Percentiles rank a stretch among this genome's conserved stretches.
These are phyloP conservation scores for Ariolimax columbianus DNA, from an alignment of 2,888 invertebrate species.

Conservation along the genomic window DNA sequence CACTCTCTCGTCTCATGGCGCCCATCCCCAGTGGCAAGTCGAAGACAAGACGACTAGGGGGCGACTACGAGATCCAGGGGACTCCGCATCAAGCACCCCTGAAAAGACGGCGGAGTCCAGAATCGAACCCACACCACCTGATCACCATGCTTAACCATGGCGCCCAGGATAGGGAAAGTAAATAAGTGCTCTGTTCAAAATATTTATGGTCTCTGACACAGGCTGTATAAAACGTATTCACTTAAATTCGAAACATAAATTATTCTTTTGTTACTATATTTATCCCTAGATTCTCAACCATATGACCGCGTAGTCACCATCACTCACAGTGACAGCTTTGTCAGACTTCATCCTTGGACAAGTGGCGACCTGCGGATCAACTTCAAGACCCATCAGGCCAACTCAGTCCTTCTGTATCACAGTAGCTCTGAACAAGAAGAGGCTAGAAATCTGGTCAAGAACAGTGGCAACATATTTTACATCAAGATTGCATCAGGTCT, in stretches of 20 bases:
- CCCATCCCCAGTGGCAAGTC: too few species aligned
- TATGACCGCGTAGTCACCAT: constrained; percentile 93
- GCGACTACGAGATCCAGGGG: too few species aligned
- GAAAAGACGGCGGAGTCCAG: too few species aligned
- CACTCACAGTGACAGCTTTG: constrained; percentile 93
- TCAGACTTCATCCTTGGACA: constrained; percentile 95
- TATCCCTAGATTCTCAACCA: constrained; percentile 82
- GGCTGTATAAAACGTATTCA: too few species aligned
- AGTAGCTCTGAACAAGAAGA: constrained; percentile 85
- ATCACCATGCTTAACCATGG: too few species aligned
- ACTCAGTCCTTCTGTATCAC: constrained; percentile 92
- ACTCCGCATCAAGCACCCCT: too few species aligned
- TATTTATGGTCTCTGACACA: too few species aligned
- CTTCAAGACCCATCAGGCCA: constrained; percentile 93
- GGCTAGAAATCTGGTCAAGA: constrained; percentile 80
- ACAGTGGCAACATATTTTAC: constrained; percentile 80
- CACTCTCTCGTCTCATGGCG: too few species aligned
- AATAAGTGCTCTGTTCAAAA: too few species aligned
- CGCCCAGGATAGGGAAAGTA: too few species aligned
- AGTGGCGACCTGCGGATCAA: constrained; percentile 95
- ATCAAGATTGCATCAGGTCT: constrained; percentile 66
- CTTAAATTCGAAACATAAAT: not conserved
- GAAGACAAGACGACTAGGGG: too few species aligned
- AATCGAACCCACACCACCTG: too few species aligned
- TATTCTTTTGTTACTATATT: not conserved